Conservation (phyloP, 2,888 invertebrate species). For the Crioceris asparagi region DNA sequence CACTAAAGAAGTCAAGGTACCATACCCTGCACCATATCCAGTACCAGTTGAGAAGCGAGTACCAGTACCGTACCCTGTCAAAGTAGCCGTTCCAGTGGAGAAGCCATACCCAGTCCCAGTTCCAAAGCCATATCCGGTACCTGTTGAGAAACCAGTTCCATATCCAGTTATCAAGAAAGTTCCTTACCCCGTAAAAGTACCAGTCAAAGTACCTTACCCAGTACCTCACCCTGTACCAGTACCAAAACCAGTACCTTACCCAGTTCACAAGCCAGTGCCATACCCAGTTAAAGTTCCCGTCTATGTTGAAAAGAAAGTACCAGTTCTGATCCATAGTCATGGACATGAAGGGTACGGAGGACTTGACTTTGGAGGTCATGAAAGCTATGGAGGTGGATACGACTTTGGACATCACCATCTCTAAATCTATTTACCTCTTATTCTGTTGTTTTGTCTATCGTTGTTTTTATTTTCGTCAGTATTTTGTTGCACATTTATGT, state of each 20-base stretch:
- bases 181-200: slow-evolving; percentile 38
- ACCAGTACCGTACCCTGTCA: slow-evolving; percentile 36
- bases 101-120: slow-evolving; percentile 38
- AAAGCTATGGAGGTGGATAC: slow-evolving; percentile 18
- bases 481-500: slow-evolving; percentile 21
- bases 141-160: slow-evolving; percentile 44
- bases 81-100: slow-evolving; percentile 41
- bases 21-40: slow-evolving; percentile 46
- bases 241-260: slow-evolving; percentile 28
- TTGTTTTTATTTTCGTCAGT: slow-evolving; percentile 17
- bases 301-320: slow-evolving; percentile 44
- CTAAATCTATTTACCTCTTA: slow-evolving; percentile 4
- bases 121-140: slow-evolving; percentile 41
- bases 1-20: slow-evolving; percentile 34
- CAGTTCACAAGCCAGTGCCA: slow-evolving; percentile 35
- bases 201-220: slow-evolving; percentile 43
- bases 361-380: slow-evolving; percentile 18
- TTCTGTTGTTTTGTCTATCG: slow-evolving; percentile 5
- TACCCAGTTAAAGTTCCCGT: slow-evolving; percentile 36
- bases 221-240: slow-evolving; percentile 34
- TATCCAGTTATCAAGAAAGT: slow-evolving; percentile 46
- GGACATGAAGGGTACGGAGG: slow-evolving; percentile 32
- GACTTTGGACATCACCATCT: slow-evolving; percentile 10
- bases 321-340: slow-evolving; percentile 35
- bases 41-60: slow-evolving; percentile 42